phyloP scores from a whole-genome alignment of 2,797 vertebrate genomes.

The Thamnophis elegans region DNA sequence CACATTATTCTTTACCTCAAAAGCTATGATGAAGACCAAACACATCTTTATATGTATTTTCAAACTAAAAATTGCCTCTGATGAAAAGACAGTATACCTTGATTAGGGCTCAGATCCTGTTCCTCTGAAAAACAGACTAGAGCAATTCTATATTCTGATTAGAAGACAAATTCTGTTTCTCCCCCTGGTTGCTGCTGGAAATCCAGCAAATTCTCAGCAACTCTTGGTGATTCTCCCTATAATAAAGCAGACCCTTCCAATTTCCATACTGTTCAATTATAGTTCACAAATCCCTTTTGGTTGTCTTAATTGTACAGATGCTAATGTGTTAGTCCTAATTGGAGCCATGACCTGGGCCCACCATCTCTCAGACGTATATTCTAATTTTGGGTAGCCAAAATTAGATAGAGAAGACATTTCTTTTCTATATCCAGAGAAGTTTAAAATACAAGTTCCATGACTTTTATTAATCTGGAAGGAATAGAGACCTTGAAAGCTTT shows the following conservation, averaged over 20 bases:
- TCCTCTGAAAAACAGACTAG: background rate
- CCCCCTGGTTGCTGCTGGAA: background rate
- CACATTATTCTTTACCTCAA: conserved; percentile 22
- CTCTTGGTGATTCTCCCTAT: background rate
- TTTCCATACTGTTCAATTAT: background rate
- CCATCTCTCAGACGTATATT: background rate
- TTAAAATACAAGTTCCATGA: conserved; percentile 38
- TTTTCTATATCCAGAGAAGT: conserved; percentile 25
- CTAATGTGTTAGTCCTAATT: background rate
- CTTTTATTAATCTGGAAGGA: conserved; percentile 49
- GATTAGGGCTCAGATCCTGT: background rate
- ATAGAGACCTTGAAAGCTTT: background rate
- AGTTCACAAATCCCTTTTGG: background rate
- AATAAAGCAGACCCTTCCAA: background rate
- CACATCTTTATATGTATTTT: background rate
- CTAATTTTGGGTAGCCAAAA: background rate
- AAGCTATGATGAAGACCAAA: conserved; percentile 25
- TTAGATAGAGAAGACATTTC: background rate
- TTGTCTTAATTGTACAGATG: conserved; percentile 5
- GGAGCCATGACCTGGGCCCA: rapidly evolving
- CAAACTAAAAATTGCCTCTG: background rate
- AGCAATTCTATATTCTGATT: background rate
- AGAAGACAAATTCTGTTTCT: background rate
- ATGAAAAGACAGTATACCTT: background rate
- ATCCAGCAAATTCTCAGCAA: background rate